Base-by-base conservation (phyloP, 2,888 invertebrate genomes). In the Actias luna region DNA sequence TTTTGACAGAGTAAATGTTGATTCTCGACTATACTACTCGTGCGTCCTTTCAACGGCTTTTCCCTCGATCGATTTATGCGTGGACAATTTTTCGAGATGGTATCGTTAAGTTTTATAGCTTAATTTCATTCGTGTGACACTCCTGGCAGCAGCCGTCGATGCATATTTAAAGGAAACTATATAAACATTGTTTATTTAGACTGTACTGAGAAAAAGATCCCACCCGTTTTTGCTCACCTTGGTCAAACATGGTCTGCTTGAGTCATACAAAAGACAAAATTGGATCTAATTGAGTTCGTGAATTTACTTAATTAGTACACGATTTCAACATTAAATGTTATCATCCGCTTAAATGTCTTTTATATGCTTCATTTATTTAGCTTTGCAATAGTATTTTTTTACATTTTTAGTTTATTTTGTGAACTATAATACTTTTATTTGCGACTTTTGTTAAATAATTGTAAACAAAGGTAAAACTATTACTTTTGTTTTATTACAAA, bases 31-130 rank as follows among this genome's bases (percentile, higher is more conserved):
- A 10, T 68, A 65, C 67, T 64, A 68, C 67, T 65, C 50, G 55
- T n/a, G 67, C 65, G 69, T 73, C 72, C 73, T 75, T 76, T 78
- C 73, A 75, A 73, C 74, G 70, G 70, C 68, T 83, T 69, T 66
- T 61, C 64, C 66, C 67, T 67, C 58, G 62, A 65, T 80, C 81
- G 81, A 83, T 82, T 79, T 85, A 86, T 83, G 77, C 74, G 66
- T 71, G 65, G 65, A 63, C 66, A 66, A 66, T 70, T 78, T 67
- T 71, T 71, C 68, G 65, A 75, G 82, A 87, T 83, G 74, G 76
- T 84, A 82, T 87, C 83, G 76, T 84, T 78, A 81, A 83, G 69
- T 84, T 86, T 88, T 87, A 87, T 83, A 77, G 78, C 87, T 87
- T 85, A 83, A 88, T 88, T 85, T 82, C 71, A 72, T 81, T 80